Conservation (phyloP, 30 jellyfish, hydroid and myxozoan species). For the Rhopilema esculentum region DNA sequence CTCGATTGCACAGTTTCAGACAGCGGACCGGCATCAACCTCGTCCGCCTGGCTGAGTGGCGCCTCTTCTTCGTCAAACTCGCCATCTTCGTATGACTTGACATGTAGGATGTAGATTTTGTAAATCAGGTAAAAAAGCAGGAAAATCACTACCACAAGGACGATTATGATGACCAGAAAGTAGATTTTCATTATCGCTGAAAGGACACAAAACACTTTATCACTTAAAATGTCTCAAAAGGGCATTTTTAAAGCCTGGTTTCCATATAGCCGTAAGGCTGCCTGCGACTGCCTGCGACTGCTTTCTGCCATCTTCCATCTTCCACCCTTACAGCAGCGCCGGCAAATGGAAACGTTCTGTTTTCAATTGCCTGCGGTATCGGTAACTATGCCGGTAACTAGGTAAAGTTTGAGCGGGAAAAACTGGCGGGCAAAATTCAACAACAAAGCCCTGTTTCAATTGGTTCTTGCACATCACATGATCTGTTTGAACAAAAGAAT, state of each 20-base stretch:
- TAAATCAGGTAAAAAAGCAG: constrained; percentile 81
- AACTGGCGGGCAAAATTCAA: too few species aligned
- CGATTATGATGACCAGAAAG: constrained; percentile 79
- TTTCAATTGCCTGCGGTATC: too few species aligned
- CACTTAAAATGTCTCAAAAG: neutral
- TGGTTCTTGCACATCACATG: too few species aligned
- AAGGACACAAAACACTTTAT: neutral
- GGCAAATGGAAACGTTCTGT: too few species aligned
- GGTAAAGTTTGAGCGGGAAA: too few species aligned
- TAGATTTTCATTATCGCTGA: constrained; percentile 76
- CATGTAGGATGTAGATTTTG: constrained; percentile 87
- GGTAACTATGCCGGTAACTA: too few species aligned
- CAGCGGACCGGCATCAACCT: constrained; percentile 47
- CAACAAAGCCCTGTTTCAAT: too few species aligned
- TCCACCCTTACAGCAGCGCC: too few species aligned
- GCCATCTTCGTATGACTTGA: constrained; percentile 80
- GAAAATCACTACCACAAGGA: constrained; percentile 79
- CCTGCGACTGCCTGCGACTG: too few species aligned
- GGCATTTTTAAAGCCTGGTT: neutral
- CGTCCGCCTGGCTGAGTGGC: constrained; percentile 53
- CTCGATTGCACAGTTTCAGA: constrained; percentile 59
- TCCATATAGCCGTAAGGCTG: too few species aligned
- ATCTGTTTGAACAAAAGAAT: too few species aligned
- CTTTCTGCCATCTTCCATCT: too few species aligned
- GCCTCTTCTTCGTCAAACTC: constrained; percentile 72